A percentile compares a stretch with the other conserved stretches of the same genome.
Conservation (phyloP, 2,888 invertebrate species). For the Apoderus coryli region DNA sequence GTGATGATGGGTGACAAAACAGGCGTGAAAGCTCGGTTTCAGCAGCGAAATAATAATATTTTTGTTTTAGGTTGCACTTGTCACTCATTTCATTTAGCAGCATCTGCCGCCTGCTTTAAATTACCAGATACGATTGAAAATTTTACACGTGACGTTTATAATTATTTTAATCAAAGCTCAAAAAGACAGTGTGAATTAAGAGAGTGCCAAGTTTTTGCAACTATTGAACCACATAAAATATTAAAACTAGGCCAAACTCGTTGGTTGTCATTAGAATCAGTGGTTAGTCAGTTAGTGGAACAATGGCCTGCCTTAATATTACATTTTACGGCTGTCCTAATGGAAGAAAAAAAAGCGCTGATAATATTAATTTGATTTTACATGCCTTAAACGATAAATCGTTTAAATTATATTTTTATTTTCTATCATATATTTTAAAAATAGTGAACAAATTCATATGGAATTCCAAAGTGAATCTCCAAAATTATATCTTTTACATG, state of each 20-base stretch:
- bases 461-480: conserved; percentile 5
- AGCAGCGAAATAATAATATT: conserved; percentile 12
- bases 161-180: conserved; percentile 12
- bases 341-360: conserved; percentile 1
- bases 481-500: conserved; percentile 6
- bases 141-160: conserved; percentile 11
- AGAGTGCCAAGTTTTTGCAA: conserved; percentile 17
- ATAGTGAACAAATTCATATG: conserved; percentile 5
- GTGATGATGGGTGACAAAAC: conserved; percentile 16
- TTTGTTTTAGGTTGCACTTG: conserved; percentile 15
- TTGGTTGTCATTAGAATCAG: conserved; percentile 17
- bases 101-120: conserved; percentile 11
- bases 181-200: conserved; percentile 13
- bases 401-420: conserved; percentile 6
- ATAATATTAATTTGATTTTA: conserved; percentile 3
- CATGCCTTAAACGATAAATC: not conserved
- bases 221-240: conserved; percentile 16
- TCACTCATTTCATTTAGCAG: conserved; percentile 14
- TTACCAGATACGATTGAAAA: conserved; percentile 14
- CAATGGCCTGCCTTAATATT: conserved; percentile 7
- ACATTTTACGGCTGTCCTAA: not conserved
- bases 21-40: conserved; percentile 11
- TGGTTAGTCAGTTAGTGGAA: conserved; percentile 7
- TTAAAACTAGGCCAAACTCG: conserved; percentile 18
- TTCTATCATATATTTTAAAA: conserved; percentile 5